Conservation (phyloP, 1,140 invertebrate genomes). For the Brachionus rubens region DNA sequence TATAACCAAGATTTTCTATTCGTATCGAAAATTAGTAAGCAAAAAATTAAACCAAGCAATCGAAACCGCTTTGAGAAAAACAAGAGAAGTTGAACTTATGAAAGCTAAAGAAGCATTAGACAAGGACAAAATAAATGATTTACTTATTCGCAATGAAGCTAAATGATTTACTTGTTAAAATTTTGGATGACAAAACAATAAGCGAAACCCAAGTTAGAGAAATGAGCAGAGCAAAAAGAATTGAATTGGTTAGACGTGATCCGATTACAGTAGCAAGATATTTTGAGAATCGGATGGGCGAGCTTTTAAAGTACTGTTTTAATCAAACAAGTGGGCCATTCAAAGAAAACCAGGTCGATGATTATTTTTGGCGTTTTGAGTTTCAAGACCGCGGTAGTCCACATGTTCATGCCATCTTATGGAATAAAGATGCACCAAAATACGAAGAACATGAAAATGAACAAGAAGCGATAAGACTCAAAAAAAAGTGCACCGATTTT, state of each 20-base stretch:
- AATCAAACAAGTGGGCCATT: neutral
- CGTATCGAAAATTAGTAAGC: no score
- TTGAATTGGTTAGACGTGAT: neutral
- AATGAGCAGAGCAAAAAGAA: neutral
- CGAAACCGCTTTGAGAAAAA: no score
- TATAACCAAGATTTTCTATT: no score
- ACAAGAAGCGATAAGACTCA: no score
- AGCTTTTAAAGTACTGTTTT: no score
- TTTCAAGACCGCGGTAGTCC: no score
- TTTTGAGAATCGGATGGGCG: slow-evolving; percentile 5
- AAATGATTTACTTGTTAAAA: neutral
- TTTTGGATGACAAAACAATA: neutral
- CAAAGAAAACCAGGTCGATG: neutral
- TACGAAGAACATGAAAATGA: neutral
- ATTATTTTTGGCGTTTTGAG: slow-evolving; percentile 20
- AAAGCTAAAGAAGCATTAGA: no score
- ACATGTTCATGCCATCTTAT: neutral
- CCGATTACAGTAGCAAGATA: neutral
- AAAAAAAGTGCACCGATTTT: neutral
- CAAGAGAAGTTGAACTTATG: no score
- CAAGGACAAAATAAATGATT: no score
- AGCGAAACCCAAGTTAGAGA: neutral
- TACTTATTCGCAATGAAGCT: neutral
- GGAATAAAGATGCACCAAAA: slow-evolving; percentile 2
- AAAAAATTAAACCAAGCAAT: no score